A percentile compares a stretch with the other conserved stretches of the same genome.
Conservation (phyloP, 2,888 invertebrate species). For the Molanna angustata region DNA sequence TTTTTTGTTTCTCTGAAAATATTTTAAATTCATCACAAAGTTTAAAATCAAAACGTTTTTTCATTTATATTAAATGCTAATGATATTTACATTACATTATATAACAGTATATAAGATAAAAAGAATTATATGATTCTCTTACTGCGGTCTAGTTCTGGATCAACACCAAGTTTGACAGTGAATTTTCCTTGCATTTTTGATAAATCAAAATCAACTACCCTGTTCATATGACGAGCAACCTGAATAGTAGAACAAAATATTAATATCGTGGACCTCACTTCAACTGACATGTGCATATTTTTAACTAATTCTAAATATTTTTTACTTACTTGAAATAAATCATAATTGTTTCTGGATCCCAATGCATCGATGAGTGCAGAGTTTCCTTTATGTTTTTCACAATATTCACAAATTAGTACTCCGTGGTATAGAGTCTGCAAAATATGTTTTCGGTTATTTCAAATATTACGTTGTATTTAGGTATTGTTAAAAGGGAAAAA, state of each 20-base stretch:
- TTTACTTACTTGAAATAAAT: conserved; percentile 47
- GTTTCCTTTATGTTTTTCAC: conserved; percentile 49
- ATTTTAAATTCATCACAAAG: neutral
- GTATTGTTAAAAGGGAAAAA: neutral
- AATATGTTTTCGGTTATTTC: neutral
- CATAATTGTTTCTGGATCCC: conserved; percentile 49
- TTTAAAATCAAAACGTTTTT: neutral
- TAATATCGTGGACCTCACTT: too few relatives aligned
- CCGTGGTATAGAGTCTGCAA: conserved; percentile 65
- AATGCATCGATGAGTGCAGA: conserved; percentile 55
- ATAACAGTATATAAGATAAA: neutral
- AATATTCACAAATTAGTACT: conserved; percentile 65
- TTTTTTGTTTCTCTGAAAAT: conserved; percentile 62
- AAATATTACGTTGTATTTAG: neutral
- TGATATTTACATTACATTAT: neutral
- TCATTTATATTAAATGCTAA: neutral
- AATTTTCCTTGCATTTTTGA: conserved; percentile 63
- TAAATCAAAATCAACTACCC: conserved; percentile 69
- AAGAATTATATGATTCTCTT: conserved; percentile 36
- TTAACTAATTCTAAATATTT: neutral
- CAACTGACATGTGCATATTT: neutral
- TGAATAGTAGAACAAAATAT: conserved; percentile 36
- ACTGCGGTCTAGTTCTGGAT: conserved; percentile 73
- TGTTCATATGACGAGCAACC: conserved; percentile 67
- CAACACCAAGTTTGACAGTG: conserved; percentile 72